Evolutionary conservation across 2,797 vertebrate genomes (phyloP).

Genomic region (Sardinella longiceps): DNA sequence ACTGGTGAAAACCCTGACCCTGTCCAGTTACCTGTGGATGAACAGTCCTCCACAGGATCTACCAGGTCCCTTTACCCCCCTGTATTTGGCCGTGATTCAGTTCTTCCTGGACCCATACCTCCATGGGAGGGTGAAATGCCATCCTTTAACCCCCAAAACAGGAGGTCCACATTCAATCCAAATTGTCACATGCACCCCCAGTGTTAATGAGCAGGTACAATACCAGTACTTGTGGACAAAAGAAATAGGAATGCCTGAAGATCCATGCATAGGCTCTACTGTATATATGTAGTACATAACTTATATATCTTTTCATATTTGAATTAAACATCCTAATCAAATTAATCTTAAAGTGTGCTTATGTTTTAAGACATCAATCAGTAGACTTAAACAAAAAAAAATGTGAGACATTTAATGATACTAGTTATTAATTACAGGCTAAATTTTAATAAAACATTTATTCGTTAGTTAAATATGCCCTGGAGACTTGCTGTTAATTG

Average conservation of each 20-base stretch:
- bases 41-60: not conserved
- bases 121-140: not conserved
- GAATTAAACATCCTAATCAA: not conserved
- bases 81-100: not conserved
- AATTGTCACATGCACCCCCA: not conserved
- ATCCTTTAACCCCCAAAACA: not conserved
- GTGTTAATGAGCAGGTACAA: not conserved
- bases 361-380: not conserved
- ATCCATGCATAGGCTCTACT: not conserved
- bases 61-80: not conserved
- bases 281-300: not conserved
- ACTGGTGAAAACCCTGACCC: not conserved
- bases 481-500: slow-evolving; percentile 41
- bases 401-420: slow-evolving; percentile 6
- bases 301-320: not conserved
- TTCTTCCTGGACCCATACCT: not conserved
- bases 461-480: slow-evolving; percentile 38
- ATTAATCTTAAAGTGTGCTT: not conserved
- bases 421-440: slow-evolving; percentile 12
- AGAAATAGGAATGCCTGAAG: not conserved
- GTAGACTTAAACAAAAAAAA: not conserved
- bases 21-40: not conserved
- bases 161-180: not conserved
- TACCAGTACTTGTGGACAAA: not conserved
- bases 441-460: slow-evolving; percentile 32